Percentiles rank a stretch among this genome's conserved stretches.
Conservation (phyloP, 2,888 invertebrate genomes). For the Platycheirus albimanus region DNA sequence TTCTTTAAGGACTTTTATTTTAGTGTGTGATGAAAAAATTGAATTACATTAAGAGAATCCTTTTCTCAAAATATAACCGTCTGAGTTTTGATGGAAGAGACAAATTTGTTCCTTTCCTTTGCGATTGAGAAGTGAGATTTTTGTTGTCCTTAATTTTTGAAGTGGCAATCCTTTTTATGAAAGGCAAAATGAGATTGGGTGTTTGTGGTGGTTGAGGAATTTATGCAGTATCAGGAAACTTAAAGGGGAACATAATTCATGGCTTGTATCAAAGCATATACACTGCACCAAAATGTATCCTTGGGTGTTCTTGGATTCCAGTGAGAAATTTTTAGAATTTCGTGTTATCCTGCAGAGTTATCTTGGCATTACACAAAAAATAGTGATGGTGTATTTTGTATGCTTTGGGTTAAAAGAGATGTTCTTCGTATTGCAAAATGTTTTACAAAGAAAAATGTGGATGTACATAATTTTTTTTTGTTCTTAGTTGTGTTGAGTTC, state of each 20-base stretch:
- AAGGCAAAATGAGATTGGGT: slow-evolving; percentile 2
- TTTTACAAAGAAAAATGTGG: slow-evolving; percentile 9
- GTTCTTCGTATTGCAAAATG: neutral
- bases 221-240: slow-evolving; percentile 31
- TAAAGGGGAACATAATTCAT: slow-evolving; percentile 49
- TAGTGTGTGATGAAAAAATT: slow-evolving; percentile 20
- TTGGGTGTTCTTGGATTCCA: slow-evolving; percentile 13
- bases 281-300: slow-evolving; percentile 43
- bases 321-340: slow-evolving; percentile 5
- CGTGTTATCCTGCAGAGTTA: slow-evolving; percentile 18
- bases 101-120: too few relatives aligned
- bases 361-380: slow-evolving; percentile 14
- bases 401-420: neutral
- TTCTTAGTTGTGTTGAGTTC: slow-evolving; percentile 20
- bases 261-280: slow-evolving; percentile 44
- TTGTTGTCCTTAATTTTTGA: slow-evolving; percentile 12
- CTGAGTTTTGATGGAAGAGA: slow-evolving; percentile 26
- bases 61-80: slow-evolving; percentile 7
- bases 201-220: slow-evolving; percentile 41
- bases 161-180: slow-evolving; percentile 44
- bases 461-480: neutral
- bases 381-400: neutral
- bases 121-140: too few relatives aligned
- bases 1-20: slow-evolving; percentile 46
- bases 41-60: slow-evolving; percentile 32